These are phyloP conservation scores for Orchesella flavescens DNA, from an alignment of 2,888 invertebrate species.

Conservation along the genomic window DNA sequence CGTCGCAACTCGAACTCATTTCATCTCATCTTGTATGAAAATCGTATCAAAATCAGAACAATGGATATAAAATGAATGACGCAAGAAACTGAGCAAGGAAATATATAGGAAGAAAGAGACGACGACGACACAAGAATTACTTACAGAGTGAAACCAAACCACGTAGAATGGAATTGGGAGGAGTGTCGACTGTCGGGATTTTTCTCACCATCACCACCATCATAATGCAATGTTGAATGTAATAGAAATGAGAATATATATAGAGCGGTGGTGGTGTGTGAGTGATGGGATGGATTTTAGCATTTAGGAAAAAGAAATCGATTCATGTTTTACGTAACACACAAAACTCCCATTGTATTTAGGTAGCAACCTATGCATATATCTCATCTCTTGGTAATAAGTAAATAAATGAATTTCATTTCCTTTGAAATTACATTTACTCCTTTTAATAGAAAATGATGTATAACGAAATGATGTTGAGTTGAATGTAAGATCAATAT, in stretches of 20 bases:
- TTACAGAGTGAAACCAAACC: conserved; percentile 40
- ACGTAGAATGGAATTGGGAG: conserved; percentile 53
- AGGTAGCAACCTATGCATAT: background rate
- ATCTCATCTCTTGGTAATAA: background rate
- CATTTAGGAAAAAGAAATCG: conserved; percentile 26
- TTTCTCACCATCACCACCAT: conserved; percentile 51
- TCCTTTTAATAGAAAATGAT: conserved; percentile 21
- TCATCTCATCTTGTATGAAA: background rate
- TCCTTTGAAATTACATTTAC: conserved; percentile 17
- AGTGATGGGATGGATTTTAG: no score
- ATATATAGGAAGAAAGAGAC: conserved; percentile 14
- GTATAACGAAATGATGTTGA: background rate
- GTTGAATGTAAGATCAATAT: background rate
- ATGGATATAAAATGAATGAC: conserved; percentile 17
- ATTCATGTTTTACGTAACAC: conserved; percentile 26
- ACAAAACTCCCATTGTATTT: background rate
- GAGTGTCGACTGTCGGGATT: conserved; percentile 55
- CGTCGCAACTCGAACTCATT: background rate
- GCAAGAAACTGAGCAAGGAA: background rate
- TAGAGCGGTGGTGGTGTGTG: background rate
- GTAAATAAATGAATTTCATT: conserved; percentile 17
- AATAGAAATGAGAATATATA: background rate
- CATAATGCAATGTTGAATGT: background rate
- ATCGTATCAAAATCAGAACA: conserved; percentile 20
- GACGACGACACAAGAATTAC: conserved; percentile 24